These are phyloP conservation scores for Battus philenor DNA, from an alignment of 1,140 invertebrate species.

Conservation along the genomic window DNA sequence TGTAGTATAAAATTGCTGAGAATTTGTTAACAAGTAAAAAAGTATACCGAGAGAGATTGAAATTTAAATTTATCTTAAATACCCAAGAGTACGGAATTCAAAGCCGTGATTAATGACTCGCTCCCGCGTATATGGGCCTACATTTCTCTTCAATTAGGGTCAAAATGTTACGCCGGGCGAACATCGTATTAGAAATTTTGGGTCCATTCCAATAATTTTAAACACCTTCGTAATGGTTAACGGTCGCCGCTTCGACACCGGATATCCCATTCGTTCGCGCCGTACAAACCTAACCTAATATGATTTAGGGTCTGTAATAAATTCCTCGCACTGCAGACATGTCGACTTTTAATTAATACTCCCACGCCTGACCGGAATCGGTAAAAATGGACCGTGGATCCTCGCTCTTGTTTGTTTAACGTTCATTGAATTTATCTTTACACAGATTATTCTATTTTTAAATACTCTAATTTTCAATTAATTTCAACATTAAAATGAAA, in stretches of 20 bases:
- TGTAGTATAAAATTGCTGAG: no score
- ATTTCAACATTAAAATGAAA: no score
- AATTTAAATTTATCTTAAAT: slow-evolving; percentile 4
- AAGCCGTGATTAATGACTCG: slow-evolving; percentile 3
- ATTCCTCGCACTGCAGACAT: slow-evolving; percentile 7
- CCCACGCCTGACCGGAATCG: no score
- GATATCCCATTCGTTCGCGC: slow-evolving; percentile 11
- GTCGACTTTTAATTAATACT: slow-evolving; percentile 9
- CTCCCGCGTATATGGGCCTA: background rate
- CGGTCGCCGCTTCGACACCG: slow-evolving; percentile 6
- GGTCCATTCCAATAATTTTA: slow-evolving; percentile 14
- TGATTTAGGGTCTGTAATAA: slow-evolving; percentile 7
- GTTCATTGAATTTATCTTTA: no score
- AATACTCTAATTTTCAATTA: no score
- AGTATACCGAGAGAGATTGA: no score
- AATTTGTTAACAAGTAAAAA: no score
- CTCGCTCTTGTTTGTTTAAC: no score
- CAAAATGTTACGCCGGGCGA: background rate
- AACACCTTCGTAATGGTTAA: slow-evolving; percentile 12
- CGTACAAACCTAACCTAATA: slow-evolving; percentile 6
- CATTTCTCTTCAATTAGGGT: slow-evolving; percentile 10
- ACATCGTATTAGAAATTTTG: slow-evolving; percentile 10
- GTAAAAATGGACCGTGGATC: no score
- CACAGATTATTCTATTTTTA: no score
- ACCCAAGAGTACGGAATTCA: background rate